Conservation (phyloP, 2,113 vertebrate species). For the Pterocles burchelli region DNA sequence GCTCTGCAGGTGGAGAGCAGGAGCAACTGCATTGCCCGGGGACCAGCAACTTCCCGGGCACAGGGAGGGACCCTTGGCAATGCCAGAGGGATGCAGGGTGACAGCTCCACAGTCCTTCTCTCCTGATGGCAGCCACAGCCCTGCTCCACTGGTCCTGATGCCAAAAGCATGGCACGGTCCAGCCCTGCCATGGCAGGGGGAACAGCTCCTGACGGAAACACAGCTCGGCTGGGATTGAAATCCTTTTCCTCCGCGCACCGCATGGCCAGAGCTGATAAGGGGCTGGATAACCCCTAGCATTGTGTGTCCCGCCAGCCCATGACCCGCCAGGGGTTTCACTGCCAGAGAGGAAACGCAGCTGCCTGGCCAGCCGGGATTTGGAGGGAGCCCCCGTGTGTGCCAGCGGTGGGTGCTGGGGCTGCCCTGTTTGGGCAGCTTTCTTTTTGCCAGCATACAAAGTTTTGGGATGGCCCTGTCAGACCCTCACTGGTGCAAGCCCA, state of each 20-base stretch:
- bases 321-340: neutral
- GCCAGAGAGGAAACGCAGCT: neutral
- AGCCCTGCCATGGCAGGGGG: neutral
- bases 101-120: neutral
- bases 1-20: neutral
- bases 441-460: neutral
- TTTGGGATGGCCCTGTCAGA: neutral
- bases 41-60: neutral
- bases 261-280: conserved; percentile 11
- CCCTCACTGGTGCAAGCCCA: neutral
- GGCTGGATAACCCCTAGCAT: neutral
- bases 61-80: neutral
- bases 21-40: accelerated
- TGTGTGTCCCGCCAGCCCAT: neutral
- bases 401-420: accelerated
- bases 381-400: neutral
- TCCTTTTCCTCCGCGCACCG: neutral
- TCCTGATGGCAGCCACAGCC: neutral
- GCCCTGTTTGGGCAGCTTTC: neutral
- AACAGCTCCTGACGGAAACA: neutral
- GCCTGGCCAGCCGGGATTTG: accelerated
- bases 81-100: neutral
- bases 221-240: conserved; percentile 6
- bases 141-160: accelerated
- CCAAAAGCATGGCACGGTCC: neutral